Percentiles rank a stretch among this genome's conserved stretches.
Evolutionary conservation across 2,113 vertebrate genomes (phyloP).

Genomic region (Psilopsiagon aymara): DNA sequence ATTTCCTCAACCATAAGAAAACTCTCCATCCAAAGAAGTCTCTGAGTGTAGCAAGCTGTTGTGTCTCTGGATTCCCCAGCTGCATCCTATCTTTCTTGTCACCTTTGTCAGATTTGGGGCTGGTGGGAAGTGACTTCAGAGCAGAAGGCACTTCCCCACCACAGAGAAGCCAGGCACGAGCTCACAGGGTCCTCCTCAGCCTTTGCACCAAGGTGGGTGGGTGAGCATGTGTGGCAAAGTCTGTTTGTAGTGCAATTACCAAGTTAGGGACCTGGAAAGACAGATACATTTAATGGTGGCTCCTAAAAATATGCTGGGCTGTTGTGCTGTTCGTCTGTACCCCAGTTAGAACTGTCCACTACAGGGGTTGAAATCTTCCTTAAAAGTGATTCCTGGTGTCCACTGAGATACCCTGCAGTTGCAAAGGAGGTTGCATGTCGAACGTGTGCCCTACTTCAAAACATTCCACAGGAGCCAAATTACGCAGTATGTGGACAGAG

Average conservation of each 20-base stretch:
- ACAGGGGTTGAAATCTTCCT: background rate
- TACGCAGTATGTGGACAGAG: background rate
- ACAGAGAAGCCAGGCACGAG: rapidly evolving
- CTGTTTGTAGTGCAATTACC: background rate
- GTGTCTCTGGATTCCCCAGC: slow-evolving; percentile 42
- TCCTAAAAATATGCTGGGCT: background rate
- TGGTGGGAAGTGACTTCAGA: background rate
- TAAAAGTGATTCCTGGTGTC: background rate
- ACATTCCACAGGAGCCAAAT: background rate
- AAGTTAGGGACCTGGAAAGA: background rate
- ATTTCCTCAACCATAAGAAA: slow-evolving; percentile 56
- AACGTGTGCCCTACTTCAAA: background rate
- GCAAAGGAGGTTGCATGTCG: background rate
- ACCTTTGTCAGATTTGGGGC: background rate
- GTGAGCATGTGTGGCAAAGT: background rate
- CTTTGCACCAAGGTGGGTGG: background rate
- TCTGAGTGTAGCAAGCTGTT: background rate
- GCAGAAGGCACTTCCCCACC: background rate
- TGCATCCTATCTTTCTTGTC: slow-evolving; percentile 47
- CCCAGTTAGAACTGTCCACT: background rate
- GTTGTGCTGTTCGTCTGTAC: background rate
- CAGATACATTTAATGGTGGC: background rate
- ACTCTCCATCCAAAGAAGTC: slow-evolving; percentile 15
- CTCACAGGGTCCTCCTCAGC: background rate
- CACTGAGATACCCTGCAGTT: background rate